phyloP scores from a whole-genome alignment of 2,797 vertebrate genomes.

The Sebastes diploproa region DNA sequence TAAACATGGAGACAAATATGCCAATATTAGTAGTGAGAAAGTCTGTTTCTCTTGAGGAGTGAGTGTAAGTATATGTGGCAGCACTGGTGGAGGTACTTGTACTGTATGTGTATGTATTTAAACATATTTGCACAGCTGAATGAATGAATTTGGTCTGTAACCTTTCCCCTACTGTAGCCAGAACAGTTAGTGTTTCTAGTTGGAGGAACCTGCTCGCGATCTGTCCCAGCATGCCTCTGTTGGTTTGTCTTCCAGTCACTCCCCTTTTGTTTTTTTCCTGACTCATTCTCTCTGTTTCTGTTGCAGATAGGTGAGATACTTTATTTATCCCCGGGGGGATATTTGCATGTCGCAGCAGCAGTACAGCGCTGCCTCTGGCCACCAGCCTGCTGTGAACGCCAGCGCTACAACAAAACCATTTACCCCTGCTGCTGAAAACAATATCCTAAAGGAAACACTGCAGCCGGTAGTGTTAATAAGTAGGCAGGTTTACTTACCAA shows the following conservation, averaged over 20 bases:
- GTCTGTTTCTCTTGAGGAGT: neutral
- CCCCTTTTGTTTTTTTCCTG: neutral
- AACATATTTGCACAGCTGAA: neutral
- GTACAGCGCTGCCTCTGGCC: neutral
- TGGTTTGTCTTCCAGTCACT: neutral
- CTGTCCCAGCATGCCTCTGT: slow-evolving; percentile 39
- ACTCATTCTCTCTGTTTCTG: neutral
- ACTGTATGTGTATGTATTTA: neutral
- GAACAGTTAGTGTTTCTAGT: neutral
- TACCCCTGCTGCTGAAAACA: neutral
- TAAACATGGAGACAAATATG: neutral
- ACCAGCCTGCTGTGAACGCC: neutral
- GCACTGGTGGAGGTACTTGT: neutral
- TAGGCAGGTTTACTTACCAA: neutral
- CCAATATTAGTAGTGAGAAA: neutral
- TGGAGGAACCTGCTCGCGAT: neutral
- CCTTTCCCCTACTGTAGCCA: slow-evolving; percentile 22
- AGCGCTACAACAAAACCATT: neutral
- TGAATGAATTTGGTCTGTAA: neutral
- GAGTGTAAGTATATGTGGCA: neutral
- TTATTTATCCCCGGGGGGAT: neutral
- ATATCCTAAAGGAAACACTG: neutral
- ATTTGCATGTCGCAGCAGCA: neutral
- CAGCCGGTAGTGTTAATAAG: neutral
- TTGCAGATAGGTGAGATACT: neutral